Evolutionary conservation across 2,113 vertebrate genomes (phyloP).

Genomic region (Pogonocichla stellata): DNA sequence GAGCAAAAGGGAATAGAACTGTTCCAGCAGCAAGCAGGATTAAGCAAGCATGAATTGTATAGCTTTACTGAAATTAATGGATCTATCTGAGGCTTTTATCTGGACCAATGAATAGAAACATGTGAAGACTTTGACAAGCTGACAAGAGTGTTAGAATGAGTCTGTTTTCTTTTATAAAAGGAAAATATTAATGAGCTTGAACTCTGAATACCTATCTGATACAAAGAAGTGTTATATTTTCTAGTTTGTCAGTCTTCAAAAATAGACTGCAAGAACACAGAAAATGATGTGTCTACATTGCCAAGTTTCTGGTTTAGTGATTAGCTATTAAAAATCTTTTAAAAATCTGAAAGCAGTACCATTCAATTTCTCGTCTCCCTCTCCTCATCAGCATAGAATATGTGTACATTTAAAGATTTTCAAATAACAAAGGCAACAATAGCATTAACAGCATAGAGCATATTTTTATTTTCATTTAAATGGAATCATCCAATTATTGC

Average conservation of each 20-base stretch:
- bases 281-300: neutral
- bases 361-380: accelerated
- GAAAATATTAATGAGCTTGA: neutral
- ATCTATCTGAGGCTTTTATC: neutral
- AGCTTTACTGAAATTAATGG: neutral
- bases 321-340: neutral
- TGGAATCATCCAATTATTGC: neutral
- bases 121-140: neutral
- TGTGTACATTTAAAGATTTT: neutral
- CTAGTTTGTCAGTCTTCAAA: neutral
- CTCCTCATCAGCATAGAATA: neutral
- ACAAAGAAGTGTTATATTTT: neutral
- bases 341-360: neutral
- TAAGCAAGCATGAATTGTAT: neutral
- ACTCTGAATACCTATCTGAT: neutral
- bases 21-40: neutral
- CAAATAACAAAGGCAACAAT: neutral
- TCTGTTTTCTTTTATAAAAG: neutral
- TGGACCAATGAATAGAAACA: neutral
- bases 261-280: neutral
- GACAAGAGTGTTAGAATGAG: neutral
- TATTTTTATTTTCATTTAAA: neutral
- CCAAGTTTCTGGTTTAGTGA: neutral
- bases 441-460: neutral
- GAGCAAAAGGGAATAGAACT: neutral